Base-by-base conservation (phyloP, 1,140 invertebrate genomes). In the Drosophila truncata region DNA sequence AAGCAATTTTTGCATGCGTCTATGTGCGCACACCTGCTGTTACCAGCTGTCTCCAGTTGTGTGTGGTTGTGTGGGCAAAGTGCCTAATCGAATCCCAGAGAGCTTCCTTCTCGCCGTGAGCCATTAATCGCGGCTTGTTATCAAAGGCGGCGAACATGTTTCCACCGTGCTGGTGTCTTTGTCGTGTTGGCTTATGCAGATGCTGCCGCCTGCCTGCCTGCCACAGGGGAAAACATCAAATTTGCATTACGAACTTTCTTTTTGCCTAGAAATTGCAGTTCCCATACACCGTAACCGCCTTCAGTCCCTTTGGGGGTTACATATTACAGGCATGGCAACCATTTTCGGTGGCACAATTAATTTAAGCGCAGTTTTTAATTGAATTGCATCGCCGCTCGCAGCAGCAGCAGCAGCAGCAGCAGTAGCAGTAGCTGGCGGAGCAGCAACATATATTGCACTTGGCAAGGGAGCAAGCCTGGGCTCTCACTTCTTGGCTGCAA, bases 361-460 rank as follows among this genome's bases (percentile, higher is more conserved):
- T 78, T 77, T 61, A 77, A 77, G 49, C 73, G 39, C 42, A 52
- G 73, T 77, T 77, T 61, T 76, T 55, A 77, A 77, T 77, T 77
- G 61, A 77, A 77, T 77, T 76, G 74, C 72, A 67, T 23, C 41
- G 46, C 71, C 18, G 39, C 25, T 41, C 18, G 14, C 65, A 33
- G 27, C 57, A 49, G 31, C 10, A 31, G 27, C 23, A 20, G 23
- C 57, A 23, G 20, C 58, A 42, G 31, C 4, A 25, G 55, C 25
- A 18, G 37, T 25, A 39, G 33, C 49, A 25, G 25, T 31, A 71
- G 35, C 10, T 14, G 25, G 25, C 16, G 46, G 16, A 27, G 42
- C n/a, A 23, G 37, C 60, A 37, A 14, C 50, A 58, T 41, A 63
- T 31, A 52, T 54, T 41, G 49, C 65, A 37, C 27, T 27, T 39